Percentiles rank a stretch among this genome's conserved stretches.
Conservation (phyloP, 2,888 invertebrate genomes). For the Conchocele bisecta region DNA sequence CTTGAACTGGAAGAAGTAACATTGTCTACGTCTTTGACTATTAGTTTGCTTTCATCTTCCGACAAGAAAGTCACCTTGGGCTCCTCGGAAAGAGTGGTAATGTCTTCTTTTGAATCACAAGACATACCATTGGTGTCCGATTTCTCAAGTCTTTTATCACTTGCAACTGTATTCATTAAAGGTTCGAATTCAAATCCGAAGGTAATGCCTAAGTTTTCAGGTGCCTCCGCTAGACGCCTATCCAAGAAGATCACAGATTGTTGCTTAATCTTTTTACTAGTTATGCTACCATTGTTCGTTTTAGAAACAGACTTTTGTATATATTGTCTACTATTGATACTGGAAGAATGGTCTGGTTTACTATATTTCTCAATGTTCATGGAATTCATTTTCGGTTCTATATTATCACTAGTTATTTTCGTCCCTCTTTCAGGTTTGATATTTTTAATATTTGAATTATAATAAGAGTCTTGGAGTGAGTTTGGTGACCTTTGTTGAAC, state of each 20-base stretch:
- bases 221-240: conserved; percentile 65
- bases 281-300: conserved; percentile 12
- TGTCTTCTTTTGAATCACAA: not conserved
- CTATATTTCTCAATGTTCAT: too few relatives aligned
- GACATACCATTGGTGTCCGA: not conserved
- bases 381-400: conserved; percentile 32
- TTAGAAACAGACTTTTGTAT: conserved; percentile 12
- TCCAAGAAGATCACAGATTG: conserved; percentile 77
- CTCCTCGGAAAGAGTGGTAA: conserved; percentile 15
- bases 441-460: too few relatives aligned
- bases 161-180: not conserved
- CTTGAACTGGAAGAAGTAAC: conserved; percentile 39
- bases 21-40: conserved; percentile 18
- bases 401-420: conserved; percentile 4
- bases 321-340: conserved; percentile 6
- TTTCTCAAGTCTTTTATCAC: conserved; percentile 3
- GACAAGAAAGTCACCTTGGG: conserved; percentile 10
- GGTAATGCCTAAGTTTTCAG: conserved; percentile 71
- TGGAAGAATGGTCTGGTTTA: too few relatives aligned
- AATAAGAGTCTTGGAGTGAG: too few relatives aligned
- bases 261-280: conserved; percentile 48
- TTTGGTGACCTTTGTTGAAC: too few relatives aligned
- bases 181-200: conserved; percentile 73
- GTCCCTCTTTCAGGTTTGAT: conserved; percentile 13
- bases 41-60: conserved; percentile 7